Conservation (phyloP, 2,797 vertebrate genomes). For the Acestrorhynchus altus region DNA sequence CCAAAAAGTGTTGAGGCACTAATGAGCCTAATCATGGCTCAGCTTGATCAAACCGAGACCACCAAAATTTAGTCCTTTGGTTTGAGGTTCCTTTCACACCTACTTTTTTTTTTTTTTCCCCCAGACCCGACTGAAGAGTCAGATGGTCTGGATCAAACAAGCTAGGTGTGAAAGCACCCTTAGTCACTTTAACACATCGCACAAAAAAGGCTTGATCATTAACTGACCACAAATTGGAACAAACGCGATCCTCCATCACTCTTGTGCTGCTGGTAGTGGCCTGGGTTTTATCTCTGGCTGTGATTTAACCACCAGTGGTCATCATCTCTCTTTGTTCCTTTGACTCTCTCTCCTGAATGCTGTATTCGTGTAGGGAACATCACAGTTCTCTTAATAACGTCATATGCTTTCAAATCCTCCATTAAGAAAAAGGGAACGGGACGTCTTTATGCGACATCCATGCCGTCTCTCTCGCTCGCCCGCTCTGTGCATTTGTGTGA, state of each 20-base stretch:
- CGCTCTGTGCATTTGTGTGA: conserved; percentile 7
- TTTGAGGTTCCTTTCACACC: no score
- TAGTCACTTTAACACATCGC: background rate
- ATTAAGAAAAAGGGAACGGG: background rate
- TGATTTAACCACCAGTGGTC: background rate
- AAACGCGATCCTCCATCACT: background rate
- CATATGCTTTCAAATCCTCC: background rate
- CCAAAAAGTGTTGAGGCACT: no score
- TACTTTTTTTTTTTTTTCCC: no score
- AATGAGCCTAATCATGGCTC: no score
- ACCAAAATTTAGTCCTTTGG: no score
- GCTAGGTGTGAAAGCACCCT: no score
- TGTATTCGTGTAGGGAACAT: background rate
- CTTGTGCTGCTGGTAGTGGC: background rate
- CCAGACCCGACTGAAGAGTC: no score
- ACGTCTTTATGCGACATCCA: background rate
- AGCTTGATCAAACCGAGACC: no score
- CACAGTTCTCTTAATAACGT: background rate
- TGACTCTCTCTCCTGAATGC: background rate
- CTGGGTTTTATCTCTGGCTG: background rate
- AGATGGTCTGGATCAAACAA: no score
- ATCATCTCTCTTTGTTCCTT: background rate
- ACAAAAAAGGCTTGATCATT: background rate
- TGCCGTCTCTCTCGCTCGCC: background rate
- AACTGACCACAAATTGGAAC: background rate